Conservation (phyloP, 2,113 vertebrate species). For the Seriola aureovittata region DNA sequence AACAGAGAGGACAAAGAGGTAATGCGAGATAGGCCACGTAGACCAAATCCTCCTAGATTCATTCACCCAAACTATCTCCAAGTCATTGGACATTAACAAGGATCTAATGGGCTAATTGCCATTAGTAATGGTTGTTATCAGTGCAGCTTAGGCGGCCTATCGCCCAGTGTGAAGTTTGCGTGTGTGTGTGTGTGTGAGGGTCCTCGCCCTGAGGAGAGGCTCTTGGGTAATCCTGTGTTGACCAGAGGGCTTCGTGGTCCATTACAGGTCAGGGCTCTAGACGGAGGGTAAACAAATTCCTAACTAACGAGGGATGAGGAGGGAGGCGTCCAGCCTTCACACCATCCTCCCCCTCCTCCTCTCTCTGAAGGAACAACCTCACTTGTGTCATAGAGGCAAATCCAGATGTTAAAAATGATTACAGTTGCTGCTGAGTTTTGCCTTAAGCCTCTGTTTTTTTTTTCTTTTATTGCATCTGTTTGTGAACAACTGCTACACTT, state of each 20-base stretch:
- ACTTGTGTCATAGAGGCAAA: constrained; percentile 22
- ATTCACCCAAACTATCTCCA: constrained; percentile 69
- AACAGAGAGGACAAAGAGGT: constrained; percentile 42
- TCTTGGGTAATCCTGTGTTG: constrained; percentile 84
- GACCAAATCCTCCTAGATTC: constrained; percentile 68
- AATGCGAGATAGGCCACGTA: constrained; percentile 48
- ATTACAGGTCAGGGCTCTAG: constrained; percentile 82
- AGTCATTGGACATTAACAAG: constrained; percentile 77
- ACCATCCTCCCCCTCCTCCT: constrained; percentile 23
- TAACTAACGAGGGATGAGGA: constrained; percentile 81
- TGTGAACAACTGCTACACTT: background rate
- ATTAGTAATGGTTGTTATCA: constrained; percentile 77
- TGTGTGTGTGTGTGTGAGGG: constrained; percentile 44
- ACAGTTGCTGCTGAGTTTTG: background rate
- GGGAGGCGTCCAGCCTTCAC: constrained; percentile 59
- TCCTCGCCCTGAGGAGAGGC: constrained; percentile 68
- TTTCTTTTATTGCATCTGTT: background rate
- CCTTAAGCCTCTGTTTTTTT: background rate
- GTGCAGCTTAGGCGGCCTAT: constrained; percentile 68
- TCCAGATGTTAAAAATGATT: constrained; percentile 29
- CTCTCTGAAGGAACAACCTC: constrained; percentile 3
- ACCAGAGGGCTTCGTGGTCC: constrained; percentile 83
- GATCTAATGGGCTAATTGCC: constrained; percentile 80
- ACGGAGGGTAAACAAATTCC: constrained; percentile 85
- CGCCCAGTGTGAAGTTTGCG: constrained; percentile 52